Evolutionary conservation across 23 tunicate genomes (phyloP).

Genomic region (Trididemnum clinides): DNA sequence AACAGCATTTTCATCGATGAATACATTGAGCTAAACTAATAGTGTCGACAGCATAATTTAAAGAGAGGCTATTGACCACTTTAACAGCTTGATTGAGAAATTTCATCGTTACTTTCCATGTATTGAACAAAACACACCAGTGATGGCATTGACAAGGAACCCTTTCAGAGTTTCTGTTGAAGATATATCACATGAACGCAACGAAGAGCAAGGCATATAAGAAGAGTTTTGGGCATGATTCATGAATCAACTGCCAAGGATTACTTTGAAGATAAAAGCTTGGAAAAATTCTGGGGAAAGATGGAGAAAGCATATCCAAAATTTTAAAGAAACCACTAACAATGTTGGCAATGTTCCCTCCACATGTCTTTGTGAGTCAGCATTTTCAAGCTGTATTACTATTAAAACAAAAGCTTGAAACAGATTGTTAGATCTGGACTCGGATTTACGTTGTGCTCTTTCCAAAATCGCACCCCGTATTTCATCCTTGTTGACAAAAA

Average conservation of each 20-base stretch:
- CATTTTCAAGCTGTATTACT: too few species aligned
- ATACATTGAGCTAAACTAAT: conserved; percentile 31
- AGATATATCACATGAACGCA: conserved; percentile 1
- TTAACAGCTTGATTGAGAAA: too few species aligned
- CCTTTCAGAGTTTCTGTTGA: too few species aligned
- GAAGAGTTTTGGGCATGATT: conserved; percentile 30
- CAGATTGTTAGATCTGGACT: background rate
- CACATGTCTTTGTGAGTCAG: background rate
- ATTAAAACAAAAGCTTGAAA: background rate
- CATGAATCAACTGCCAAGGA: conserved; percentile 52
- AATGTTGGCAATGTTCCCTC: conserved; percentile 11
- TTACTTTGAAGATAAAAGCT: too few species aligned
- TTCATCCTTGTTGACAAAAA: conserved; percentile 25
- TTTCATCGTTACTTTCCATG: conserved; percentile 54
- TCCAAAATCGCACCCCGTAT: conserved; percentile 25
- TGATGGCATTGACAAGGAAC: too few species aligned
- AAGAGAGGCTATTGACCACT: conserved; percentile 32
- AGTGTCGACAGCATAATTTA: conserved; percentile 27
- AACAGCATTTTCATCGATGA: conserved; percentile 21
- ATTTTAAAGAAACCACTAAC: background rate
- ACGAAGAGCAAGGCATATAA: background rate
- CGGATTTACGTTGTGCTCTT: background rate
- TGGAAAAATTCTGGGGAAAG: too few species aligned
- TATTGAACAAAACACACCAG: conserved; percentile 46
- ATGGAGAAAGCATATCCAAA: background rate